phyloP scores from a whole-genome alignment of 1,140 invertebrate species.

The Zaprionus ornatus region DNA sequence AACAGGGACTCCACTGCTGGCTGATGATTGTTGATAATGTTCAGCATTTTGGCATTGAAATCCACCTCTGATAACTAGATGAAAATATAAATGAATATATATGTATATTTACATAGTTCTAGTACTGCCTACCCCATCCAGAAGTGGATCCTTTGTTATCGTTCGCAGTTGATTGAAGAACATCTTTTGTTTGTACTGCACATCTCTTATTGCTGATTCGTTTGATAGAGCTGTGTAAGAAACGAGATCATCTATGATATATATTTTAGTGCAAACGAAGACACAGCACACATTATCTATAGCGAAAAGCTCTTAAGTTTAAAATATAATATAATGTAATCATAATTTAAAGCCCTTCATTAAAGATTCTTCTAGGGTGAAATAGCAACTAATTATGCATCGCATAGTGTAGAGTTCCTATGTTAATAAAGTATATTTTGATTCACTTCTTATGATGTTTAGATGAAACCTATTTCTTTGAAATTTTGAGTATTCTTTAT shows the following conservation, averaged over 20 bases:
- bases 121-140: constrained; percentile 37
- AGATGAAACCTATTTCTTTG: not conserved
- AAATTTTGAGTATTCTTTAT: not conserved
- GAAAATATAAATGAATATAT: not conserved
- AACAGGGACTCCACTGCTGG: constrained; percentile 57
- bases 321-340: no score
- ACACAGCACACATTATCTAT: not conserved
- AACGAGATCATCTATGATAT: not conserved
- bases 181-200: constrained; percentile 45
- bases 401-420: not conserved
- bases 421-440: not conserved
- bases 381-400: no score
- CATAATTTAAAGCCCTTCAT: no score
- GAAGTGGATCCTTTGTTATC: constrained; percentile 25
- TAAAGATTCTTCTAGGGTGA: no score
- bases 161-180: constrained; percentile 55
- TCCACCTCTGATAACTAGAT: constrained; percentile 23
- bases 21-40: constrained; percentile 51
- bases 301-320: not conserved
- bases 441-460: not conserved
- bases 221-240: constrained; percentile 8
- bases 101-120: no score
- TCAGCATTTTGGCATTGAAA: constrained; percentile 49
- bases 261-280: not conserved
- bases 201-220: constrained; percentile 6